These are phyloP conservation scores for Vireo altiloquus DNA, from an alignment of 2,113 vertebrate species.

Conservation along the genomic window DNA sequence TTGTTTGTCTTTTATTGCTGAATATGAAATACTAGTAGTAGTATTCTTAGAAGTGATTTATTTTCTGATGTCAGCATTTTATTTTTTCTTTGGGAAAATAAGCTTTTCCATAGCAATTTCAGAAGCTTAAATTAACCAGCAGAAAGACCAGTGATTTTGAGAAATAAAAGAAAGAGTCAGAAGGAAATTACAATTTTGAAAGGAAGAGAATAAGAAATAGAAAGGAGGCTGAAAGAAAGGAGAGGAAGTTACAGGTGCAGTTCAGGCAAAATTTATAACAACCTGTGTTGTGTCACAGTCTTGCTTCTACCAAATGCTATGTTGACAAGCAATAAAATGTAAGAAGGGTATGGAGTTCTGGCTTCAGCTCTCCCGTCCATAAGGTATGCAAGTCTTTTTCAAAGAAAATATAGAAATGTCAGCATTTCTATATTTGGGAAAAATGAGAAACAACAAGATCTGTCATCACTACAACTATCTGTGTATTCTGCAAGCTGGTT, in stretches of 20 bases:
- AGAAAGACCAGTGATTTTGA: not conserved
- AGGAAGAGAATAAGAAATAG: not conserved
- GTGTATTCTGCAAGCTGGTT: not conserved
- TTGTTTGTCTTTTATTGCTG: not conserved
- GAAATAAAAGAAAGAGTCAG: not conserved
- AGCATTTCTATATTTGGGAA: not conserved
- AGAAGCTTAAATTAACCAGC: not conserved
- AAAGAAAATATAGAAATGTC: not conserved
- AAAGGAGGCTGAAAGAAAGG: not conserved
- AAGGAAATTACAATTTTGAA: not conserved
- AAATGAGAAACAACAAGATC: not conserved
- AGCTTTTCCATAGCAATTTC: not conserved
- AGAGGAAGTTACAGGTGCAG: not conserved
- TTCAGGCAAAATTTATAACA: not conserved
- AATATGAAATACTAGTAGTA: not conserved
- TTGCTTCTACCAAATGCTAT: not conserved
- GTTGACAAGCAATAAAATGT: not conserved
- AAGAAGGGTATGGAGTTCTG: not conserved
- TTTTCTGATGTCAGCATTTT: not conserved
- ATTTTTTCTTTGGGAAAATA: not conserved
- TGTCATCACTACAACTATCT: not conserved
- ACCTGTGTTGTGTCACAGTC: not conserved
- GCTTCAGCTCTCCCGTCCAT: not conserved
- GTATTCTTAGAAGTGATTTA: not conserved
- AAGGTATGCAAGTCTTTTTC: not conserved